Percentiles rank a stretch among this genome's conserved stretches.
These are phyloP conservation scores for Pelvicachromis taeniatus DNA, from an alignment of 2,113 vertebrate species.

Conservation along the genomic window DNA sequence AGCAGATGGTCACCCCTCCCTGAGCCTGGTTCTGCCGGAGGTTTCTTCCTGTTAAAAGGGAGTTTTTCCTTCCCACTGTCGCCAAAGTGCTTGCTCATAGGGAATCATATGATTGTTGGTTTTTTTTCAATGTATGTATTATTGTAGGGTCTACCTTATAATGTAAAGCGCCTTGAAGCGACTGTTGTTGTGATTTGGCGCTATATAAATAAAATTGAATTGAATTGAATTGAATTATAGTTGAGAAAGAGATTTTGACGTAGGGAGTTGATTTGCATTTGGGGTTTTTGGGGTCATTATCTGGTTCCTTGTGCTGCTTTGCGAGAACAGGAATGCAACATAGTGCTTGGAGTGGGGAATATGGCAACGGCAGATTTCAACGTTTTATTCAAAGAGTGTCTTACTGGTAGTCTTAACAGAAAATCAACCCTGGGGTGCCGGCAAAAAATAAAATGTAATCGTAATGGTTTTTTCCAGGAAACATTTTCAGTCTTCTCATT, in stretches of 20 bases:
- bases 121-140: too few relatives aligned
- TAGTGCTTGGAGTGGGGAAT: not conserved
- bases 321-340: not conserved
- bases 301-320: not conserved
- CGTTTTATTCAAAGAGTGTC: not conserved
- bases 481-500: not conserved
- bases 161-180: too few relatives aligned
- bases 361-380: not conserved
- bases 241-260: slow-evolving; percentile 26
- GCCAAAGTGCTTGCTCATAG: too few relatives aligned
- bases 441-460: not conserved
- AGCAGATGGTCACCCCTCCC: too few relatives aligned
- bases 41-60: too few relatives aligned
- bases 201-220: too few relatives aligned
- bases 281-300: slow-evolving; percentile 26
- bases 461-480: not conserved
- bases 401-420: not conserved
- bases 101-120: too few relatives aligned
- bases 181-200: too few relatives aligned
- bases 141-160: too few relatives aligned
- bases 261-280: slow-evolving; percentile 13
- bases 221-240: too few relatives aligned
- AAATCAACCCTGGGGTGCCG: not conserved
- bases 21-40: too few relatives aligned
- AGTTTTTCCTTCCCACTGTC: too few relatives aligned